Evolutionary conservation across 2,888 invertebrate species (phyloP), one percentile per base, ranked within the genome.

Genomic region (Exocentrus adspersus): DNA sequence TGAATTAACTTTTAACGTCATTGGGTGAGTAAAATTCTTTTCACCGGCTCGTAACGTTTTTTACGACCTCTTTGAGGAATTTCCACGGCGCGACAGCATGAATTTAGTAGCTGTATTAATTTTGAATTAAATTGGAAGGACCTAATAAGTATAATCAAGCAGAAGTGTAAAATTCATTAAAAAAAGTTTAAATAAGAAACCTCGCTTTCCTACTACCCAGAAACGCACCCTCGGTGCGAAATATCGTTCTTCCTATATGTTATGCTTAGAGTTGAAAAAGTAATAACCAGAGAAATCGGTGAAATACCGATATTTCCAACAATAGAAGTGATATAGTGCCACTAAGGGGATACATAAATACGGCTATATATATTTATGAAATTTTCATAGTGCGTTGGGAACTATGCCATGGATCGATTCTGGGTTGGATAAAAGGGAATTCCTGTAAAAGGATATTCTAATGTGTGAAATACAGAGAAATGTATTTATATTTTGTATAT

Each of bases 281-380:
- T 24, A 53, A 53, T 53, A 53, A 41, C 32, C 52, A 21, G 17
- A 14, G 37, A 41, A 17, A 51, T n/a, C 21, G 32, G n/a, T 30
- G 30, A 3, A 30, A 51, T 51, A 51, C 17, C 19, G 52, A 53
- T 53, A 53, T 53, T 2, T 41, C 16, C 37, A 53, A 53, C 41
- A 53, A 53, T 53, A 21, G 37, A 51, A 53, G n/a, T 53, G 52
- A 41, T 53, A 53, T 30, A 53, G 19, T 53, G 21, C n/a, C 52
- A 19, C 19, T 41, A 53, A 53, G 41, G 52, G 52, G 37, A 53
- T 53, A 53, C 19, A 12, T 52, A 37, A 52, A 52, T 20, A 37
- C 24, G 7, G 24, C 24, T 52, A 51, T 24, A 30, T 53, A 53
- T 20, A 53, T 53, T 53, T 53, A 53, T 53, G 41, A 32, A 53